Evolutionary conservation across 2,797 vertebrate species (phyloP).

Genomic region (Novumbra hubbsi): DNA sequence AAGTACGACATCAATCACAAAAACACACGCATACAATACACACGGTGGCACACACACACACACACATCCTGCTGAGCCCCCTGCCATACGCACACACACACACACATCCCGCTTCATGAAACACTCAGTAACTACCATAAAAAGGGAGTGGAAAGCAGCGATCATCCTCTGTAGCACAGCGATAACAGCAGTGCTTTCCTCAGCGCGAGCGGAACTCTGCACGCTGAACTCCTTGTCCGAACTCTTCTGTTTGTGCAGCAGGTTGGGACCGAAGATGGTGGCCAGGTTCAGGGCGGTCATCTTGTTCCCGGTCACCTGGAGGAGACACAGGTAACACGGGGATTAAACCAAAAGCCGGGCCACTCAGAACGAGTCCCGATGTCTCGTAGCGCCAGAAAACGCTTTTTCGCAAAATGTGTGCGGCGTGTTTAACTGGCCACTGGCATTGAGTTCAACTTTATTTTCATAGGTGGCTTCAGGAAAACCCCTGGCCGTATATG

Average conservation of each 20-base stretch:
- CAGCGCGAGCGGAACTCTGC: slow-evolving; percentile 90
- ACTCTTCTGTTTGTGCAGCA: slow-evolving; percentile 93
- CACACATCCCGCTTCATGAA: background rate
- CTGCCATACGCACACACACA: background rate
- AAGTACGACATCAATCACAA: background rate
- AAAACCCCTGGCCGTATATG: background rate
- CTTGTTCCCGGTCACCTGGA: slow-evolving; percentile 91
- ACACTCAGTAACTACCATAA: slow-evolving; percentile 76
- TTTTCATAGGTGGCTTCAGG: background rate
- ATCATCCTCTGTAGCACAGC: slow-evolving; percentile 90
- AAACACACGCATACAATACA: background rate
- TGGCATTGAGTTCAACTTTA: background rate
- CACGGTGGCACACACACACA: background rate
- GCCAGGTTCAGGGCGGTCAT: slow-evolving; percentile 95
- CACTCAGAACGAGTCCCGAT: background rate
- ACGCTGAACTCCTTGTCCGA: slow-evolving; percentile 96
- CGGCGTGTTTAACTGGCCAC: background rate
- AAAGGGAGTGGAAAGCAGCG: slow-evolving; percentile 84
- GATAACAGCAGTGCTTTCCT: slow-evolving; percentile 93
- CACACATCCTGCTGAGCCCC: too few species aligned
- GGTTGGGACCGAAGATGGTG: slow-evolving; percentile 94
- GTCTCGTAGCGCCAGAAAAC: too few species aligned
- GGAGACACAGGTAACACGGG: slow-evolving; percentile 5
- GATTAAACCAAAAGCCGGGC: background rate
- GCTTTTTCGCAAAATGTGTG: too few species aligned